phyloP scores from a whole-genome alignment of 2,113 vertebrate genomes.

The Eira barbara region DNA sequence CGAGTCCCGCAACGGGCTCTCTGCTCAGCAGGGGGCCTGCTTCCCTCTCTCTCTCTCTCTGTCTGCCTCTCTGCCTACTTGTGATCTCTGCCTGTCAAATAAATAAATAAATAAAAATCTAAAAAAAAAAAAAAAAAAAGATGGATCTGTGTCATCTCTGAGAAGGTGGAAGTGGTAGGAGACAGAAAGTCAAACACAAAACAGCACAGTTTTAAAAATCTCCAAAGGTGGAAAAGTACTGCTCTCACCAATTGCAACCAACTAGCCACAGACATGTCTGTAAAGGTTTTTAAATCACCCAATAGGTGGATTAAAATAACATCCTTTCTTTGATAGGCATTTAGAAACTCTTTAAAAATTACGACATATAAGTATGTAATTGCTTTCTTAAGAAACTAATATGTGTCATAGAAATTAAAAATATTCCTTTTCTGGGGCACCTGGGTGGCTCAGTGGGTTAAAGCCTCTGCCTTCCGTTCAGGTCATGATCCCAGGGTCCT shows the following conservation, averaged over 20 bases:
- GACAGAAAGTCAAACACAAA: neutral
- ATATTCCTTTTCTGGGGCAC: neutral
- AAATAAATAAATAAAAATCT: too few species aligned
- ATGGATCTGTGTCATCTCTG: neutral
- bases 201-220: neutral
- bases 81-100: too few species aligned
- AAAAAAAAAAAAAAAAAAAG: too few species aligned
- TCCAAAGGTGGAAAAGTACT: neutral
- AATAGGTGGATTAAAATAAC: neutral
- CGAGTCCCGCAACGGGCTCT: too few species aligned
- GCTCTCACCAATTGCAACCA: neutral
- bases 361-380: neutral
- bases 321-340: neutral
- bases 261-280: neutral
- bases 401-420: slow-evolving; percentile 11
- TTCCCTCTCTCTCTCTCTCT: too few species aligned
- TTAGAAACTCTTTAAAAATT: slow-evolving; percentile 22
- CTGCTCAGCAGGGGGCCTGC: too few species aligned
- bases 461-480: too few species aligned
- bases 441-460: too few species aligned
- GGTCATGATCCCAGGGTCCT: too few species aligned
- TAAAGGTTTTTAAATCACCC: neutral
- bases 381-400: slow-evolving; percentile 34
- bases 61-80: too few species aligned
- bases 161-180: neutral